phyloP scores from a whole-genome alignment of 2,113 vertebrate species.

The Picathartes gymnocephalus region DNA sequence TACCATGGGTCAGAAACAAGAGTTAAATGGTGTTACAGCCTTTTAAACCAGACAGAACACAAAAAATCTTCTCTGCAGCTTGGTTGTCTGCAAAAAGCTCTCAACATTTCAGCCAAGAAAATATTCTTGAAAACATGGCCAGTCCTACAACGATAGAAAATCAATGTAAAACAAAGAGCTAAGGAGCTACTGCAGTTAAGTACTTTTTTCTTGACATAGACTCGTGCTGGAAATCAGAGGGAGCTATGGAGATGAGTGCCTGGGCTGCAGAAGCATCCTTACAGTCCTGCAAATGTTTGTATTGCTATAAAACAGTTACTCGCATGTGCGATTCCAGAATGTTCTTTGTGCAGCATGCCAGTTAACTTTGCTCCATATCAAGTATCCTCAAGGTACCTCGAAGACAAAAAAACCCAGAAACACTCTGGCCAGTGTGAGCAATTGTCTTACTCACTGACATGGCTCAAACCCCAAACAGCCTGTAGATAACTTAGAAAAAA shows the following conservation, averaged over 20 bases:
- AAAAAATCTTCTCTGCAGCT: background rate
- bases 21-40: background rate
- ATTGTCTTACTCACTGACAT: background rate
- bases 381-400: background rate
- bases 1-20: background rate
- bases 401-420: background rate
- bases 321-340: background rate
- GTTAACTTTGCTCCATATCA: background rate
- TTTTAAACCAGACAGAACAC: background rate
- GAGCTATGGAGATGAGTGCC: background rate
- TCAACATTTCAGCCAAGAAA: background rate
- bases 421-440: background rate
- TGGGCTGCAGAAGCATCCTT: background rate
- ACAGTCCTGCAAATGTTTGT: background rate
- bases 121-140: background rate
- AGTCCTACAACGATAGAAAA: background rate
- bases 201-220: background rate
- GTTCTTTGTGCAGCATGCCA: background rate
- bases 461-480: background rate
- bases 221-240: background rate
- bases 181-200: background rate
- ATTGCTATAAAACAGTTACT: background rate
- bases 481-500: background rate
- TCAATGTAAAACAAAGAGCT: background rate
- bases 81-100: background rate